Evolutionary conservation across 2,797 vertebrate genomes (phyloP).

Genomic region (Cygnus olor): DNA sequence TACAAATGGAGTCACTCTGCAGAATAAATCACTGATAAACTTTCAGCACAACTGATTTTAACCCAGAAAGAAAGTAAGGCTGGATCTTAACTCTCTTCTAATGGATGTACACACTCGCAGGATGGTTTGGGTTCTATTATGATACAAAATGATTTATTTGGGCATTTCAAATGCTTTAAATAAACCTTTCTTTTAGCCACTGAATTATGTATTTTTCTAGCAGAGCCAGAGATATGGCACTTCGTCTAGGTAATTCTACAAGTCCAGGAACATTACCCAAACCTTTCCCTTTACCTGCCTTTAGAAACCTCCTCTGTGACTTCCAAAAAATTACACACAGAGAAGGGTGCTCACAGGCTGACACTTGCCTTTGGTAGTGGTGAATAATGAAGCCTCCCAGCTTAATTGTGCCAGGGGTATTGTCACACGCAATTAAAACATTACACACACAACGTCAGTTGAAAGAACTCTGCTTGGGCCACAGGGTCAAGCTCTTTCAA

Average conservation of each 20-base stretch:
- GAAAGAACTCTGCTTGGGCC: background rate
- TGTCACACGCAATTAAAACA: background rate
- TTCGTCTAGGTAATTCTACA: background rate
- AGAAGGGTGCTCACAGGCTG: background rate
- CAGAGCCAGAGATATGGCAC: background rate
- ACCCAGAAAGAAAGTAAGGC: background rate
- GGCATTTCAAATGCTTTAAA: constrained; percentile 32
- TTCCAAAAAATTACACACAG: background rate
- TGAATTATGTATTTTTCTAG: background rate
- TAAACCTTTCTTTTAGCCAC: constrained; percentile 6
- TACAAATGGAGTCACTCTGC: constrained; percentile 38
- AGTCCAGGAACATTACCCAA: background rate
- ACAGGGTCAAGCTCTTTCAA: rapidly evolving
- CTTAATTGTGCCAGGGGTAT: background rate
- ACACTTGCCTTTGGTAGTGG: rapidly evolving
- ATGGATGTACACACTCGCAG: background rate
- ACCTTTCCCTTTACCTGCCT: background rate
- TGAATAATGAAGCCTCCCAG: background rate
- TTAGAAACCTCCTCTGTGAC: background rate
- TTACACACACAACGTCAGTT: rapidly evolving
- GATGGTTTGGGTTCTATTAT: background rate
- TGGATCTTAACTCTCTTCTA: background rate
- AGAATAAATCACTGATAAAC: constrained; percentile 72
- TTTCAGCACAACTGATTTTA: constrained; percentile 53
- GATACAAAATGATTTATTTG: constrained; percentile 47